Evolutionary conservation across 92 coral and sea anemone species (phyloP), one percentile per base, ranked within the genome.

Genomic region (Plumapathes pennacea): DNA sequence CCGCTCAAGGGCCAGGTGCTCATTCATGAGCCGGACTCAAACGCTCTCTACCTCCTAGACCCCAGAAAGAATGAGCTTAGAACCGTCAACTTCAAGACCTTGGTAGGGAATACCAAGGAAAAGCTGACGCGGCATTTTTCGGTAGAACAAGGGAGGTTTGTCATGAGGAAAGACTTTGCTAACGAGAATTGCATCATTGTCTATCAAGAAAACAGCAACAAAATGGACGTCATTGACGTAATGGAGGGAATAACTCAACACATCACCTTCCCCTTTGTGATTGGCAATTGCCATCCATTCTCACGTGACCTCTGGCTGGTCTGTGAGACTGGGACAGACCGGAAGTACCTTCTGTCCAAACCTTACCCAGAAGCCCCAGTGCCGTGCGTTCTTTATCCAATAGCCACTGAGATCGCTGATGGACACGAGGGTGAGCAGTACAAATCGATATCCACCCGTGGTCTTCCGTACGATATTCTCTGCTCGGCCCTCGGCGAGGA

Each of bases 251-350:
- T 77, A 46, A 75, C 83, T 1, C 85, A 84, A 38, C 85, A 89
- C 7, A 81, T 92, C 17, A 89, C 98, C n/a, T 61, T 92, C 67
- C 96, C 98, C n/a, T 92, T 92, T 70, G 77, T 89, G 53, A 81
- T 92, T 89, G 96, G 90, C 11, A 81, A 84, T 66, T 70, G 88
- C 56, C 94, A 88, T 55, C 85, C 91, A 10, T 77, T 92, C 63
- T 84, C 98, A 38, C 96, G 96, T 60, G 89, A 72, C 43, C 72
- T 92, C 22, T 92, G 98, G 98, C 78, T 92, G 18, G 48, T 92
- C 27, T 72, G 85, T 36, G 96, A 92, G 96, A 89, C 96, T 72
- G 98, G 90, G 39, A 84, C 94, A 6, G 84, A 84, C 86, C 61
- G 87, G 70, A 92, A 80, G 74, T 92, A 72, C 57, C 69, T 92